Percentiles rank a stretch among this genome's conserved stretches.
These are phyloP conservation scores for Acleris laterana DNA, from an alignment of 2,888 invertebrate species.

Conservation along the genomic window DNA sequence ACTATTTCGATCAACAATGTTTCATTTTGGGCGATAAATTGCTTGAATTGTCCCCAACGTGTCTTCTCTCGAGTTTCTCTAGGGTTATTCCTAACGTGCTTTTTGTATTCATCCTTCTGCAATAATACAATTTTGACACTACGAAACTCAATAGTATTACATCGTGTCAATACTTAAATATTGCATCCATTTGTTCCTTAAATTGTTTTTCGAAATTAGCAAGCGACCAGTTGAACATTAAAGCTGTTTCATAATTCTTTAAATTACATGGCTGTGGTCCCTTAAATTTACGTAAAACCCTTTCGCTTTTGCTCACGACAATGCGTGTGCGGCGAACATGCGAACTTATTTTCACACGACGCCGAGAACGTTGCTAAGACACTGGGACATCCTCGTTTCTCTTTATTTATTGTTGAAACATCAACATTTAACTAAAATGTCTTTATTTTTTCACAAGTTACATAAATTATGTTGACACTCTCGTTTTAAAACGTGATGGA, in stretches of 20 bases:
- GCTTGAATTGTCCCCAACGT: no score
- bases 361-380: conserved; percentile 47
- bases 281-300: conserved; percentile 59
- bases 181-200: not conserved
- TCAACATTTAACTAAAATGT: conserved; percentile 14
- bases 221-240: not conserved
- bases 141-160: no score
- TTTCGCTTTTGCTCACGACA: conserved; percentile 70
- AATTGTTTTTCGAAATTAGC: conserved; percentile 5
- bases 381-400: conserved; percentile 38
- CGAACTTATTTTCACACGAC: conserved; percentile 67
- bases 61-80: no score
- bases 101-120: no score
- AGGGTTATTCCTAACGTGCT: no score
- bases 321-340: conserved; percentile 65
- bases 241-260: conserved; percentile 20
- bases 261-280: conserved; percentile 39
- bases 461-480: conserved; percentile 1
- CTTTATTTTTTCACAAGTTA: conserved; percentile 8
- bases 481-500: no score
- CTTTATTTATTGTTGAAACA: conserved; percentile 27
- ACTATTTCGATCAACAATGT: no score
- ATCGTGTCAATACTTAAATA: no score
- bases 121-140: no score
- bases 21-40: no score